These are phyloP conservation scores for Tamias sibiricus DNA, from an alignment of 2,113 vertebrate genomes.

Conservation along the genomic window DNA sequence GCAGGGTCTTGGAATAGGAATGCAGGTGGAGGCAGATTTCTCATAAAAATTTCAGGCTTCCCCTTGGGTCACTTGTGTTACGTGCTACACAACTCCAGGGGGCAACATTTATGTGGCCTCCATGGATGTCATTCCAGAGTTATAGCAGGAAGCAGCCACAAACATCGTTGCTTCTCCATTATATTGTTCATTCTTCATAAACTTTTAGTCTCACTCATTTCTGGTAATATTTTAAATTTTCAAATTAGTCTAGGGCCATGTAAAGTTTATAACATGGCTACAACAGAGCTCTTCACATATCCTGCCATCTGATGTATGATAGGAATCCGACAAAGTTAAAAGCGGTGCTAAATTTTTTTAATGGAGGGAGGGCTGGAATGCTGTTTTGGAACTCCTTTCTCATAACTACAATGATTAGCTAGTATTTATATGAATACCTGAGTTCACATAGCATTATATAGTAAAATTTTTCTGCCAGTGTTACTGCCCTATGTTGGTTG, in stretches of 20 bases:
- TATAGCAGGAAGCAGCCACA: neutral
- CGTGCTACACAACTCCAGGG: neutral
- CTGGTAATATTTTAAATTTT: constrained; percentile 19
- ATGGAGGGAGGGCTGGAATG: neutral
- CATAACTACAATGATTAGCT: neutral
- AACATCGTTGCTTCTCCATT: neutral
- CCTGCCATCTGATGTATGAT: neutral
- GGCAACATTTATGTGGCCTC: accelerated
- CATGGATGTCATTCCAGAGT: neutral
- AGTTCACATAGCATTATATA: neutral
- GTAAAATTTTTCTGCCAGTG: neutral
- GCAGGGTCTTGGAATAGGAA: neutral
- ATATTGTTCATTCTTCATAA: neutral
- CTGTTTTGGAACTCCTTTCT: neutral
- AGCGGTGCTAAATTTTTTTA: neutral
- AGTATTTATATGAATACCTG: neutral
- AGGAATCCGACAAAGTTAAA: neutral
- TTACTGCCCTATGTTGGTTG: neutral
- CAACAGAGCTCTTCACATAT: neutral
- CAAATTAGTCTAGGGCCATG: neutral
- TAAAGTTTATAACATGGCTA: constrained; percentile 2
- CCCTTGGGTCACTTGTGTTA: neutral
- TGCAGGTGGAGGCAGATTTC: neutral
- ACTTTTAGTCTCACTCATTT: neutral
- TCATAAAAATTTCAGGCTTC: neutral